Base-by-base conservation (phyloP, 1,140 invertebrate genomes). In the Drosophila repleta region DNA sequence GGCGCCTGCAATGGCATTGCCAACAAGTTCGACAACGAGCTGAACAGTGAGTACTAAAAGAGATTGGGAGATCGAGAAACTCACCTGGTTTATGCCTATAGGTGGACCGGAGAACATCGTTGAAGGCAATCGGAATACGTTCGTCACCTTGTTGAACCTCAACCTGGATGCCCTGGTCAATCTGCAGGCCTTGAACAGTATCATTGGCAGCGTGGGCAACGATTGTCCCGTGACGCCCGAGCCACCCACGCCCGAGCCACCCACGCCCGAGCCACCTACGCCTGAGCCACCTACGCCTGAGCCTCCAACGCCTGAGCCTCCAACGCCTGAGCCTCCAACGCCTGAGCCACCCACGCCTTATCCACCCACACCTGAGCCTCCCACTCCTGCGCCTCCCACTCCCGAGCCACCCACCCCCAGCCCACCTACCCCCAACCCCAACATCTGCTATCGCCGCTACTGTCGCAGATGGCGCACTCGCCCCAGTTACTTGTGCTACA, bases 391-490 rank as follows among this genome's bases (percentile, higher is more conserved):
- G 0, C 77, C 70, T 7, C 69, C 76, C 4, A 78, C 75, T 1
- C 35, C 21, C 10, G 18, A 10, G 0, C 77, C 77, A 4, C 77
- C 79, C 4, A 81, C 79, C 2, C 10, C 43, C 0, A 24, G 13
- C 1, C 80, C 80, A 8, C 68, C 81, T 0, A 66, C 82, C 7
- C 82, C 82, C 7, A 87, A 61, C 49, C 82, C 83, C 20, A 82
- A 67, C 49, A 66, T 57, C 8, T 87, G 82, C 29, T 87, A 87
- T 69, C 83, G 82, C 6, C 75, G 82, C 37, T 87, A 87, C 45
- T 87, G 82, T 35, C 78, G 83, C 60, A 87, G 75, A 52, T 87
- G 82, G 83, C 64, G 82, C 18, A 57, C 66, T 21, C 74, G 82
- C 10, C 82, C 82, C 64, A 87, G 71, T 74, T 87, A 88, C 51